Conservation (phyloP, 2,797 vertebrate genomes). For the Propithecus perrieri region DNA sequence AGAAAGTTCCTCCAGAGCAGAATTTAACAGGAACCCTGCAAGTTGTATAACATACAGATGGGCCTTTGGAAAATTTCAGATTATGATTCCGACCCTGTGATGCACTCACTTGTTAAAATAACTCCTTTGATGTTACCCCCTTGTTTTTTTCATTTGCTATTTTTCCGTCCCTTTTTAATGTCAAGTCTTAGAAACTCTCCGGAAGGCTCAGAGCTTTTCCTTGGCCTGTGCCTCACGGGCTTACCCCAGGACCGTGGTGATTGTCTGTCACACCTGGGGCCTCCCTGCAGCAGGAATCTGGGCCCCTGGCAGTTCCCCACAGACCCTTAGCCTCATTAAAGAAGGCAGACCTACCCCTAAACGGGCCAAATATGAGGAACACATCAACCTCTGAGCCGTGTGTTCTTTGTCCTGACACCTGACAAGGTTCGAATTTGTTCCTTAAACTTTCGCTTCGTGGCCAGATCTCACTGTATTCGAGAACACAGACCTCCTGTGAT, state of each 20-base stretch:
- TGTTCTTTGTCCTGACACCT: not conserved
- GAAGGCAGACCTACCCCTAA: not conserved
- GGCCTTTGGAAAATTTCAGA: constrained; percentile 57
- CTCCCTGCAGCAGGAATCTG: not conserved
- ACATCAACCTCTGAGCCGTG: not conserved
- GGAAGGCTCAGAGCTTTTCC: not conserved
- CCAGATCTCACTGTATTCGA: not conserved
- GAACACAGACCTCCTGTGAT: constrained; percentile 12
- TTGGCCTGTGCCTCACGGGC: not conserved
- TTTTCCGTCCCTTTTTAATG: constrained; percentile 50
- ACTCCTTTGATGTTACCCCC: constrained; percentile 64
- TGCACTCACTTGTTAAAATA: constrained; percentile 61
- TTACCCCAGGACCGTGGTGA: not conserved
- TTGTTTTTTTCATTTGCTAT: constrained; percentile 51
- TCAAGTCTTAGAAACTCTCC: constrained; percentile 43
- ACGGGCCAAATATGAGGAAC: not conserved
- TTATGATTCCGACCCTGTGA: constrained; percentile 16
- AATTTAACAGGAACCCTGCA: constrained; percentile 40
- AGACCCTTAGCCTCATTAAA: not conserved
- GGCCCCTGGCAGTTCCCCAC: not conserved
- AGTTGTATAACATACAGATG: constrained; percentile 54
- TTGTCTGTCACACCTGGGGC: not conserved
- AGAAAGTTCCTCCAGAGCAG: not conserved
- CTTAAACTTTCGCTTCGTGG: not conserved
- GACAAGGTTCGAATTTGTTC: constrained; percentile 22